Conservation (phyloP, 2,888 invertebrate species). For the Chalcis sispes region DNA sequence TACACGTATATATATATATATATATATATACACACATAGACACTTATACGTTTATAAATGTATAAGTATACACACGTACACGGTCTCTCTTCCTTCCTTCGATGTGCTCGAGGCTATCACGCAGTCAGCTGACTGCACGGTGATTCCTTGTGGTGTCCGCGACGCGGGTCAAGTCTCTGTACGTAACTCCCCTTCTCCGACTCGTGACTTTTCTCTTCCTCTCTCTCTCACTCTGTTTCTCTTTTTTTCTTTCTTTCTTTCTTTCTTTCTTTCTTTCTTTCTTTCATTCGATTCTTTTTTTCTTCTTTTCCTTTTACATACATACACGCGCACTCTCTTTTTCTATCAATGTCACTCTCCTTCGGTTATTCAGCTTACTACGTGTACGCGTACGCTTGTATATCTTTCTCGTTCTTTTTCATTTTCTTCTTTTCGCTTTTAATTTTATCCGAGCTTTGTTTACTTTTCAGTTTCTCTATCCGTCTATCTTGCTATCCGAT, state of each 20-base stretch:
- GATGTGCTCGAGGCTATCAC: background rate
- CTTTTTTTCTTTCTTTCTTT: slow-evolving; percentile 48
- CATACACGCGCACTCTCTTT: background rate
- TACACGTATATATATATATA: no score
- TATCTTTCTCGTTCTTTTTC: background rate
- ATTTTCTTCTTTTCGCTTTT: background rate
- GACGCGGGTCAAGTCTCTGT: slow-evolving; percentile 60
- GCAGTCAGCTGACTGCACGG: slow-evolving; percentile 58
- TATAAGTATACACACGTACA: no score
- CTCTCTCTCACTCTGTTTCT: slow-evolving; percentile 56
- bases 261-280: slow-evolving; percentile 30
- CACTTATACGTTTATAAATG: no score
- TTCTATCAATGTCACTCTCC: slow-evolving; percentile 10
- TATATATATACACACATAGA: no score
- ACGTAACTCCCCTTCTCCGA: slow-evolving; percentile 41
- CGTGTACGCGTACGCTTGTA: no score
- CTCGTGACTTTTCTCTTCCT: slow-evolving; percentile 35
- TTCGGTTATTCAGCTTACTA: no score
- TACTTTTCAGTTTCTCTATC: no score
- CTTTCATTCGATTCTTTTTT: slow-evolving; percentile 23
- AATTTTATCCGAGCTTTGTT: no score
- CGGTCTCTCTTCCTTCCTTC: slow-evolving; percentile 24
- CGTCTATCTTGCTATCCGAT: no score
- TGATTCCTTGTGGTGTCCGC: slow-evolving; percentile 2
- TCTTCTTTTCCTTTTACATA: background rate